A percentile compares a stretch with the other conserved stretches of the same genome.
Evolutionary conservation across 1,140 invertebrate species (phyloP).

Genomic region (Drosophila trapezifrons): DNA sequence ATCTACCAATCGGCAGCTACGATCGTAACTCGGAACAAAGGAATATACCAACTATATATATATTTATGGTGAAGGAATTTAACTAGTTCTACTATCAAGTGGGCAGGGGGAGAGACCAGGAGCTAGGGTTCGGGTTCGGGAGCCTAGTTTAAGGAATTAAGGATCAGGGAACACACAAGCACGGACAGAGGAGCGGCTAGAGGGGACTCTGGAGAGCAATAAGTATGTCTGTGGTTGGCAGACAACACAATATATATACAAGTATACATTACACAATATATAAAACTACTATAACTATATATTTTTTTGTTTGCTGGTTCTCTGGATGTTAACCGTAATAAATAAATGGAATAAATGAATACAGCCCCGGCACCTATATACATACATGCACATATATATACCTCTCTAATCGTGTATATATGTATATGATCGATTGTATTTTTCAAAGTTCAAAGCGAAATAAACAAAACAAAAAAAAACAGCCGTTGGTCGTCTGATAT

Average conservation of each 20-base stretch:
- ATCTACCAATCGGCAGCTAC: slow-evolving; percentile 17
- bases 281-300: slow-evolving; percentile 14
- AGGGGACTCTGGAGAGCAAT: slow-evolving; percentile 54
- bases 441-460: slow-evolving; percentile 69
- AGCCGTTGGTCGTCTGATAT: not conserved
- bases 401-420: slow-evolving; percentile 40
- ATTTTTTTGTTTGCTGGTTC: slow-evolving; percentile 51
- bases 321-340: slow-evolving; percentile 42
- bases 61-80: slow-evolving; percentile 70
- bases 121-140: slow-evolving; percentile 7
- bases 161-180: slow-evolving; percentile 66
- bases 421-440: slow-evolving; percentile 63
- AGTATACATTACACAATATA: slow-evolving; percentile 36
- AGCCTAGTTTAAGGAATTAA: slow-evolving; percentile 65
- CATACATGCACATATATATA: slow-evolving; percentile 31
- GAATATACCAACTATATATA: slow-evolving; percentile 19
- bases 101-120: not conserved
- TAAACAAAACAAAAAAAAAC: slow-evolving; percentile 42
- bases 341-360: no score
- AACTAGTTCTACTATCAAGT: slow-evolving; percentile 55
- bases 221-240: slow-evolving; percentile 35
- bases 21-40: slow-evolving; percentile 4
- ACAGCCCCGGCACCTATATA: slow-evolving; percentile 33
- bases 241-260: slow-evolving; percentile 31
- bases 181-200: slow-evolving; percentile 7